Evolutionary conservation across 2,888 invertebrate species (phyloP), one percentile per base, ranked within the genome.

Genomic region (Perizoma affinitatum): DNA sequence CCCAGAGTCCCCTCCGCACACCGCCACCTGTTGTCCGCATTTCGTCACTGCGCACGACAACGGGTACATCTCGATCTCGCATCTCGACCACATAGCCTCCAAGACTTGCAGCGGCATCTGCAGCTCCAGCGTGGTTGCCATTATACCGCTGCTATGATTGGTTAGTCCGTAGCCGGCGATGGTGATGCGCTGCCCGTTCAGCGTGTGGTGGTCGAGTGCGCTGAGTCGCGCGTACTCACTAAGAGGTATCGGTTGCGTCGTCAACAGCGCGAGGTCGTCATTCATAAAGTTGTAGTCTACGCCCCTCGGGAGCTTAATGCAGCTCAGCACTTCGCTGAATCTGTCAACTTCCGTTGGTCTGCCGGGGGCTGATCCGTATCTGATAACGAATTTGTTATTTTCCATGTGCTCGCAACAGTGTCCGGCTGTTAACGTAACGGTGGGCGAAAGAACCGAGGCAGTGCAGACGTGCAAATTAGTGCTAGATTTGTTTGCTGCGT

Each of bases 21-120:
- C 45, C 5, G 45, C 45, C 22, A 22, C 6, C 33, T 7, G 45
- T 8, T n/a, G 22, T 9, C 45, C 45, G 33, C 45, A 45, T 5
- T 4, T n/a, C 33, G 0, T 7, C 33, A 45, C 22, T 33, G 45
- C 45, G 7, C 45, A 45, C 45, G 22, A 6, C 0, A 33, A 0
- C 6, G 45, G 45, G 7, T 45, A 45, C 7, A 0, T 22, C 6
- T 0, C 45, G 8, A 22, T 0, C 6, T 45, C 8, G 9, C 45
- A 45, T 45, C 45, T 45, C 7, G 45, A 45, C 45, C 22, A 45
- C 45, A 45, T 45, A 6, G 22, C 33, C 8, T 45, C 33, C 6
- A 45, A 11, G 4, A 45, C 33, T 33, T 45, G 45, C 8, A 45
- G 22, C 5, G 45, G 45, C 33, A 44, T 44, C 5, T 44, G 1